Percentiles rank a stretch among this genome's conserved stretches.
Conservation (phyloP, 2,888 invertebrate species). For the Cephus pygmeus region DNA sequence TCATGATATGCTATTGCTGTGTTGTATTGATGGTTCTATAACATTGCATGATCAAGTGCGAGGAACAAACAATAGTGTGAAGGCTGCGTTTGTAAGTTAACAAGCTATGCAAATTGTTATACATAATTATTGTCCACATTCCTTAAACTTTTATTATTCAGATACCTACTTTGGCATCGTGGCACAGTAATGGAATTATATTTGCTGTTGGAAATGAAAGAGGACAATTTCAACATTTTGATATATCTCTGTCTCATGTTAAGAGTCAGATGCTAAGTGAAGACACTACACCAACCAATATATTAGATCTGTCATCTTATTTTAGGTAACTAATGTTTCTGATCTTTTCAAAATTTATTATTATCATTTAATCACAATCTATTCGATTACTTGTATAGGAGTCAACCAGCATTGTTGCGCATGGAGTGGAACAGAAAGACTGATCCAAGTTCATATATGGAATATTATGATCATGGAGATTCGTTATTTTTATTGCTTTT, state of each 20-base stretch:
- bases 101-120: neutral
- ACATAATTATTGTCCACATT: neutral
- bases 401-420: slow-evolving; percentile 69
- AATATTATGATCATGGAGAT: slow-evolving; percentile 67
- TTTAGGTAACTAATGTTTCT: slow-evolving; percentile 64
- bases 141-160: slow-evolving; percentile 46
- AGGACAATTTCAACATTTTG: slow-evolving; percentile 81
- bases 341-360: neutral
- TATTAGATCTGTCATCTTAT: slow-evolving; percentile 75
- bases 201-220: slow-evolving; percentile 77
- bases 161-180: slow-evolving; percentile 76
- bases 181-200: slow-evolving; percentile 79
- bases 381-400: slow-evolving; percentile 31
- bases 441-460: slow-evolving; percentile 62
- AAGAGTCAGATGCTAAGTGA: slow-evolving; percentile 76
- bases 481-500: slow-evolving; percentile 71
- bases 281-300: slow-evolving; percentile 72
- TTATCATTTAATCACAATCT: neutral
- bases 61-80: slow-evolving; percentile 80
- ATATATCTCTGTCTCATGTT: slow-evolving; percentile 76
- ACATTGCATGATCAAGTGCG: slow-evolving; percentile 81
- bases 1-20: slow-evolving; percentile 80
- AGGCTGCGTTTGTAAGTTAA: slow-evolving; percentile 81
- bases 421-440: slow-evolving; percentile 73
- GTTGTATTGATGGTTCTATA: slow-evolving; percentile 87